phyloP scores from a whole-genome alignment of 1,140 invertebrate species.

The Aricia agestis region DNA sequence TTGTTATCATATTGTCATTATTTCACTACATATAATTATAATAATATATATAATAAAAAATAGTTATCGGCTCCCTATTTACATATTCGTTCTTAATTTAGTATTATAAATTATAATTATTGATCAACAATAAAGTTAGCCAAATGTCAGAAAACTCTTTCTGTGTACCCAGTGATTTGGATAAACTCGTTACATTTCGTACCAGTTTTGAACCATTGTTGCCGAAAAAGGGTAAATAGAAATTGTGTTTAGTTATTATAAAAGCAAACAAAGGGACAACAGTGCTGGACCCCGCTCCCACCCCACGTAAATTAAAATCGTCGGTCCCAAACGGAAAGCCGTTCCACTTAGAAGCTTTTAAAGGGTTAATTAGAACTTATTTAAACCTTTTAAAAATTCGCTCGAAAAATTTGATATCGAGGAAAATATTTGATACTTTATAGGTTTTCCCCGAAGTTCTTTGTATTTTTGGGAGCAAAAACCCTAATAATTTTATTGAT shows the following conservation, averaged over 20 bases:
- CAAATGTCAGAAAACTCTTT: no score
- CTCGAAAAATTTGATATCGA: constrained; percentile 21
- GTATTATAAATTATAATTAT: no score
- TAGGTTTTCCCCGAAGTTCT: background rate
- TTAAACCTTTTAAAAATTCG: constrained; percentile 32
- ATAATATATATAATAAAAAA: no score
- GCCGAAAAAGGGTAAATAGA: background rate
- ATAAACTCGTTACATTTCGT: no score
- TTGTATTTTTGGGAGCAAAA: no score
- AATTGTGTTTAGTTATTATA: constrained; percentile 12
- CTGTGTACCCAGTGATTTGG: no score
- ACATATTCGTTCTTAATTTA: no score
- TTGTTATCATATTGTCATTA: no score
- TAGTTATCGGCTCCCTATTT: no score
- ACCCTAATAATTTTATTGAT: no score
- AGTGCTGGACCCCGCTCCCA: constrained; percentile 1
- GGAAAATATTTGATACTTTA: constrained; percentile 3
- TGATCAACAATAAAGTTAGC: no score
- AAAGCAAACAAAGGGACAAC: constrained; percentile 19
- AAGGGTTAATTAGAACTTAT: constrained; percentile 36
- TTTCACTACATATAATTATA: no score
- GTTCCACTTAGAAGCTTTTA: constrained; percentile 34
- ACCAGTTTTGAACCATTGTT: background rate
- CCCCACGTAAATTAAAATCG: constrained; percentile 31
- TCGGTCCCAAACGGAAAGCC: constrained; percentile 28